Evolutionary conservation across 2,888 invertebrate species (phyloP), one percentile per base, ranked within the genome.

Genomic region (Euzetes globulus): DNA sequence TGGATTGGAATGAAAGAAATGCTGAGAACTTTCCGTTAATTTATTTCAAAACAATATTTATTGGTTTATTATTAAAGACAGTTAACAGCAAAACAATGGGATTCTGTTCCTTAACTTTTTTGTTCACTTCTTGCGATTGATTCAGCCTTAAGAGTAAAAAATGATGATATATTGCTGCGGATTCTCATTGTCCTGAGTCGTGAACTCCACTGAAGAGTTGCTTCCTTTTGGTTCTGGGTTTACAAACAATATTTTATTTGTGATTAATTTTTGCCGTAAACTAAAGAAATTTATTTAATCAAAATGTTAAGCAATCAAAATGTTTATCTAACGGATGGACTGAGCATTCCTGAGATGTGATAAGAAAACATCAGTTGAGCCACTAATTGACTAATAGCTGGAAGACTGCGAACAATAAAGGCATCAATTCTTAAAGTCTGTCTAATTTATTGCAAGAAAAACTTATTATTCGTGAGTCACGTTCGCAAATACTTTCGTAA

Each of bases 371-470:
- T 25, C 25, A 25, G 19, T 55, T 55, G 55, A 25, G 25, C 11
- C 55, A 55, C 55, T 55, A 55, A 55, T 55, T 55, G 22, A 25
- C 55, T 55, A 55, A 55, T 63, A 33, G 27, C 33, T 63, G 63
- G n/a, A 63, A 63, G 37, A 63, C 2, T 29, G 5, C 17, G 29
- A 63, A 63, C 63, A 63, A 63, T 63, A 27, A 63, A 63, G 17
- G 33, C 63, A 33, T 63, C 25, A 63, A 63, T 63, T 63, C 33
- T n/a, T 15, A 63, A n/a, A n/a, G 29, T 63, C 25, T 63, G 25
- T 63, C 37, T 63, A 63, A 63, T 63, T 63, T 63, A 63, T 63
- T 63, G 63, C 63, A 63, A 29, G 27, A 63, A n/a, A n/a, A n/a
- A 5, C 15, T 33, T 68, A 68, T 68, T 68, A 68, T 68, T 41